phyloP scores from a whole-genome alignment of 2,113 vertebrate species.

The Rhynchomys soricoides region DNA sequence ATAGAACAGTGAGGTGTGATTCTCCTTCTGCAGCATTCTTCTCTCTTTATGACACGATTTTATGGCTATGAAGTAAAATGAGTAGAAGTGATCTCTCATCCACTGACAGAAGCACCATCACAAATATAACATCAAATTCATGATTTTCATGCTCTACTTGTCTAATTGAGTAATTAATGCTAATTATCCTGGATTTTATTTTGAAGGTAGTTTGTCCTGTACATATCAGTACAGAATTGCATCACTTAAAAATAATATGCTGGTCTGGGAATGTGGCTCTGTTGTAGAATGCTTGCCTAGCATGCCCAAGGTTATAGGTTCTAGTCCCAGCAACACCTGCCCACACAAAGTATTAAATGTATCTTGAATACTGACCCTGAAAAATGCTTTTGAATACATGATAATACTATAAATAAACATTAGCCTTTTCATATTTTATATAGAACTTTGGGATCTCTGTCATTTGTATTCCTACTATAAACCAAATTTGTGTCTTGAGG shows the following conservation, averaged over 20 bases:
- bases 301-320: neutral
- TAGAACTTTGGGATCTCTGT: neutral
- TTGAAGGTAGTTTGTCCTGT: neutral
- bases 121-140: neutral
- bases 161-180: neutral
- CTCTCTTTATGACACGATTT: neutral
- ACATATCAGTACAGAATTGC: neutral
- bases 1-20: neutral
- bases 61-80: neutral
- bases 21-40: neutral
- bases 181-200: neutral
- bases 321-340: neutral
- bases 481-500: neutral
- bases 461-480: neutral
- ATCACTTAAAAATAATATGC: neutral
- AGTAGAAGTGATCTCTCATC: neutral
- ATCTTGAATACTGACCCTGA: neutral
- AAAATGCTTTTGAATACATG: neutral
- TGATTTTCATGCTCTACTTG: slow-evolving; percentile 11
- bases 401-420: neutral
- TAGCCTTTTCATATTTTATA: neutral
- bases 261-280: neutral
- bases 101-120: neutral
- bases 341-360: neutral
- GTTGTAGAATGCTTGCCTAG: neutral